Evolutionary conservation across 1,140 invertebrate species (phyloP), one percentile per base, ranked within the genome.

Genomic region (Drosophila quadrilineata): DNA sequence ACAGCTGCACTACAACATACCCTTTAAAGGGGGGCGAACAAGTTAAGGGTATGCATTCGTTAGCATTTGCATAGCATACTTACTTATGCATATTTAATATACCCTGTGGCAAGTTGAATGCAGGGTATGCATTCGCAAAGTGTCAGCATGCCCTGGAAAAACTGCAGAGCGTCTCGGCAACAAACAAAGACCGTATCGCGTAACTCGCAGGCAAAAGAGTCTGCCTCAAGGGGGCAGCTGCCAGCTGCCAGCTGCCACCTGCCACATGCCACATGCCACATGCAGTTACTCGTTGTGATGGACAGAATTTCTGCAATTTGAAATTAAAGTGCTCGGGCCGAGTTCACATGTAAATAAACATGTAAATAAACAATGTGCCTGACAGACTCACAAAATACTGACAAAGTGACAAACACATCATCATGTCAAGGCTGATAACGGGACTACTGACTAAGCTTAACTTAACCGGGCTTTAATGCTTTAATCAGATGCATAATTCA

Each of bases 121-220:
- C n/a, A n/a, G n/a, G n/a, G n/a, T n/a, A n/a, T n/a, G n/a, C n/a
- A n/a, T n/a, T n/a, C n/a, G n/a, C n/a, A n/a, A n/a, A n/a, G n/a
- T n/a, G n/a, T n/a, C n/a, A n/a, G n/a, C n/a, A n/a, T n/a, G n/a
- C n/a, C n/a, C n/a, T n/a, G n/a, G n/a, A n/a, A n/a, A n/a, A n/a
- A n/a, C n/a, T n/a, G n/a, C 77, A 80, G 84, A 75, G 58, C 72
- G 71, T n/a, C n/a, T n/a, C n/a, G n/a, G n/a, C n/a, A n/a, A n/a
- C 79, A 80, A 80, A 79, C 62, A 80, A 82, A 84, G 67, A 65
- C 35, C 56, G 60, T 77, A 84, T 84, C 76, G 64, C 77, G 69
- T 73, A 53, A 59, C 26, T 53, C 29, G 45, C 31, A 12, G 33
- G 49, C 35, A 43, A 52, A 75, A 67, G 62, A 48, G 67, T 52